These are phyloP conservation scores for Aplochiton taeniatus DNA, from an alignment of 2,797 vertebrate genomes.

Conservation along the genomic window DNA sequence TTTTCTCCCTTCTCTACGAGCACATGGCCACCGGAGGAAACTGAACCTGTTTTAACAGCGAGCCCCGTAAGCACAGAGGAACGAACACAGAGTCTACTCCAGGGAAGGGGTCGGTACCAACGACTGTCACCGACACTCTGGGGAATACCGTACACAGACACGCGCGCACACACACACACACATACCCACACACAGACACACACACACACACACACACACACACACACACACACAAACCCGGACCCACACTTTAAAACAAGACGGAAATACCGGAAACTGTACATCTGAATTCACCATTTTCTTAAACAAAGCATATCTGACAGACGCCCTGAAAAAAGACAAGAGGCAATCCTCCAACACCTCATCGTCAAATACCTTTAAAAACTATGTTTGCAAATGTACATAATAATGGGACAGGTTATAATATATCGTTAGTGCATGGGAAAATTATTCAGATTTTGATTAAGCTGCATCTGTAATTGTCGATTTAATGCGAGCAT, in stretches of 20 bases:
- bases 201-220: constrained; percentile 9
- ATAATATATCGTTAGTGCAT: constrained; percentile 11
- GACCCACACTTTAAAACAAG: no score
- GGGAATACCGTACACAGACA: constrained; percentile 25
- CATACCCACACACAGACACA: no score
- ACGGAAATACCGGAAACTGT: no score
- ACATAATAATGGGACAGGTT: constrained; percentile 21
- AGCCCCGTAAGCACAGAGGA: constrained; percentile 4
- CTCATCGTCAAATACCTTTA: background rate
- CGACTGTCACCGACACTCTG: constrained; percentile 37
- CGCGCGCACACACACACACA: constrained; percentile 24
- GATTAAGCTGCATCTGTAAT: constrained; percentile 4
- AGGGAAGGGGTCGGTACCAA: constrained; percentile 31
- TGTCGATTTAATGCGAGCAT: constrained; percentile 22
- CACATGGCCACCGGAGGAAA: constrained; percentile 33
- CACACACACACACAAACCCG: background rate
- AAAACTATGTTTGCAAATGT: background rate
- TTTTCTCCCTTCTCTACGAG: constrained; percentile 7
- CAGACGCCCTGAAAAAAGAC: background rate
- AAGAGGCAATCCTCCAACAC: no score
- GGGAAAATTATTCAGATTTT: constrained; percentile 25
- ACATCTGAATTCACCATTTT: no score
- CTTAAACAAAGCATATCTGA: background rate
- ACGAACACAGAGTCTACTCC: no score
- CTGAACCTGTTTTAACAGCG: constrained; percentile 18